These are phyloP conservation scores for Sapajus apella DNA, from an alignment of 2,113 vertebrate species.

Conservation along the genomic window DNA sequence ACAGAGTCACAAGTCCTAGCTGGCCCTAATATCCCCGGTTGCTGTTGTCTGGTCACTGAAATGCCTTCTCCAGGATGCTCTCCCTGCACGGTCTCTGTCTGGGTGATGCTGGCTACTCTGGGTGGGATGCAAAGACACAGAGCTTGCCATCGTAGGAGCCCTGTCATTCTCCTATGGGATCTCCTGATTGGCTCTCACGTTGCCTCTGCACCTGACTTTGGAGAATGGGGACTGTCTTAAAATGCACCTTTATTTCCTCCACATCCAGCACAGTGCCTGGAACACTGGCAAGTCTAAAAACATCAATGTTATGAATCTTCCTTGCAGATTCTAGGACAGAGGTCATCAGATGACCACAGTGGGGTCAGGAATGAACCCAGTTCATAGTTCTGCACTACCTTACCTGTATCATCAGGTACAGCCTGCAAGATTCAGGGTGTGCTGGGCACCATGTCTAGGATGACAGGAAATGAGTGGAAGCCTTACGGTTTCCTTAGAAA, in stretches of 20 bases:
- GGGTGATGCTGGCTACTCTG: fast-evolving
- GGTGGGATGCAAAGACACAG: fast-evolving
- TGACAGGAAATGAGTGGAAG: background rate
- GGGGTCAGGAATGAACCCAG: background rate
- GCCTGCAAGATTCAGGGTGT: too few species aligned
- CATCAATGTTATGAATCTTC: background rate
- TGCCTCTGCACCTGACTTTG: background rate
- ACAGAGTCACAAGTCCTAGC: background rate
- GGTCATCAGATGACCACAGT: background rate
- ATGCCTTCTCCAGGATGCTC: background rate
- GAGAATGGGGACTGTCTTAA: background rate
- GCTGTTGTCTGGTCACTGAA: background rate
- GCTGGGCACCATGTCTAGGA: background rate
- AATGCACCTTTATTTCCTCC: background rate
- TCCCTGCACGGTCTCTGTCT: too few species aligned
- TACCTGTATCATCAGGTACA: background rate
- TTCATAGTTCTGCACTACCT: background rate
- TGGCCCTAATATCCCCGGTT: background rate
- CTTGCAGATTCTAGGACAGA: background rate
- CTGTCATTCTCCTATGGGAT: background rate
- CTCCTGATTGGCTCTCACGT: too few species aligned
- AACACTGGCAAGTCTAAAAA: background rate
- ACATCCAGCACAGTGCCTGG: background rate
- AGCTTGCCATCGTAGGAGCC: fast-evolving
- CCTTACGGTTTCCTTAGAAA: background rate